Base-by-base conservation (phyloP, 2,113 vertebrate species). In the Hepsetus odoe region DNA sequence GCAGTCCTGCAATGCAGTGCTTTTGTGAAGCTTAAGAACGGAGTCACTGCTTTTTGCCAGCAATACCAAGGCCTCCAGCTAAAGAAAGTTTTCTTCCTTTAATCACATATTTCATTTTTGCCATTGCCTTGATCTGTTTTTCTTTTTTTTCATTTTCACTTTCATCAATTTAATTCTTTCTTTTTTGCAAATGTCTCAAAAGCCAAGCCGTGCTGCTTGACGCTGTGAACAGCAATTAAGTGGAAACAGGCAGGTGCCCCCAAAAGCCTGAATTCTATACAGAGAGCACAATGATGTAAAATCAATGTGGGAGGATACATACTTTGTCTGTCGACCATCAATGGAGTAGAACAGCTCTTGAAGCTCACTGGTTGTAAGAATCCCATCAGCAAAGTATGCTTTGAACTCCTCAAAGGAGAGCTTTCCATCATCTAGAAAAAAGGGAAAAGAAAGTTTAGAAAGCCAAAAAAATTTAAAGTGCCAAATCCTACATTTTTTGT, bases 401-500 rank as follows among this genome's bases (percentile, higher is more conserved):
- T 97, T 96, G 91, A 99, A 99, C 89, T 99, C 96, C n/a, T 97
- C 96, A 83, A 99, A 97, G 10, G 96, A 97, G 81, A 98, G 91
- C 84, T 98, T 98, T 44, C 97, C 97, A 22, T 98, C 97, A 88
- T 99, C 97, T 98, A 90, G 77, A 84, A 90, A 76, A 87, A 58
- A 62, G 42, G 33, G 14, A 40, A 33, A 62, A 24, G 61, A 22
- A 40, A 28, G 18, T 32, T 33, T 24, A 74, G 20, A 59, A 61
- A 56, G 28, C 24, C 16, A n/a, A 62, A 14, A 11, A 7, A 14
- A 14, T 62, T 33, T 5, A 62, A 32, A 62, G 46, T 5, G 9
- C 40, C 40, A 12, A 38, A 38, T 38, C 35, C n/a, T n/a, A n/a
- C n/a, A n/a, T n/a, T n/a, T 38, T 8, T 38, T 38, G 35, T 8